Evolutionary conservation across 1,140 invertebrate species (phyloP).

Genomic region (Neuroterus valhalla): DNA sequence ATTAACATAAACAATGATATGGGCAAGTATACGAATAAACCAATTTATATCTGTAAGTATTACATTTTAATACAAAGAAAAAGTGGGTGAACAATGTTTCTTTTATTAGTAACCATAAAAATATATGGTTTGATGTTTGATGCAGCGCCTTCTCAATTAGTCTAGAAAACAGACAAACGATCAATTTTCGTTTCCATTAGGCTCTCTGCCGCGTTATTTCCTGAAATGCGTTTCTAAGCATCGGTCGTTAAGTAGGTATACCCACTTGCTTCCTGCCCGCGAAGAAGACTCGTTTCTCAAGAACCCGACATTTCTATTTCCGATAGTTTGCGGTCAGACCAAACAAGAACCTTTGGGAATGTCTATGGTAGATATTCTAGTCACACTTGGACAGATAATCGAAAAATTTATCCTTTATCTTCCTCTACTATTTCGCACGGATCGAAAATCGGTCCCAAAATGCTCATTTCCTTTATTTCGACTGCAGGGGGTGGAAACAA

Average conservation of each 20-base stretch:
- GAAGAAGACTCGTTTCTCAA: constrained; percentile 54
- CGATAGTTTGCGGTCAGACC: constrained; percentile 70
- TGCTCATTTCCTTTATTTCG: constrained; percentile 30
- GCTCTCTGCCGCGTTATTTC: constrained; percentile 43
- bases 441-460: constrained; percentile 38
- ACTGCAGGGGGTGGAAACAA: not conserved
- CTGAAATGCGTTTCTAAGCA: constrained; percentile 63
- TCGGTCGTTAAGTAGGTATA: constrained; percentile 52
- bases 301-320: constrained; percentile 64
- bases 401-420: constrained; percentile 39
- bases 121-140: not conserved
- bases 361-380: constrained; percentile 31
- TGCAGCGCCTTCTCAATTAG: constrained; percentile 25
- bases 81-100: no score
- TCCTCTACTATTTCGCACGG: constrained; percentile 31
- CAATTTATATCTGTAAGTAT: no score
- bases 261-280: constrained; percentile 64
- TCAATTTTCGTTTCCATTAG: constrained; percentile 63
- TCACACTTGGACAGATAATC: constrained; percentile 31
- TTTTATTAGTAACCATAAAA: not conserved
- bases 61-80: no score
- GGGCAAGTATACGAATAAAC: no score
- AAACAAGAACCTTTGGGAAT: constrained; percentile 44
- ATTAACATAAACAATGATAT: no score
- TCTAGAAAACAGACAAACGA: constrained; percentile 40